These are phyloP conservation scores for Drosophila formosana DNA, from an alignment of 2,888 invertebrate species.

Conservation along the genomic window DNA sequence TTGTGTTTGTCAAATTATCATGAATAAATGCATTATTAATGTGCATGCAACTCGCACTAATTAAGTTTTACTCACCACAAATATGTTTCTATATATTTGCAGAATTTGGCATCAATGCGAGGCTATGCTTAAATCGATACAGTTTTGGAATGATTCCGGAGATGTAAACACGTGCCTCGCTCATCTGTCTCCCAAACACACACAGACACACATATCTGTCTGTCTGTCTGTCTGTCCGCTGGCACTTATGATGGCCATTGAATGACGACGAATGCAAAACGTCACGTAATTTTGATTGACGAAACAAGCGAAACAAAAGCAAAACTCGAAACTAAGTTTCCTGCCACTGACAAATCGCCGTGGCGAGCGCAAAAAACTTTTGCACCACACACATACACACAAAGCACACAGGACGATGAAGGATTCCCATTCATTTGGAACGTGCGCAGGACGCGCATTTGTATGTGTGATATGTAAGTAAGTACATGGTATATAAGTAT, in stretches of 20 bases:
- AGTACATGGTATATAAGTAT: slow-evolving; percentile 47
- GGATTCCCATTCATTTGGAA: slow-evolving; percentile 44
- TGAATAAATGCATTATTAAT: background rate
- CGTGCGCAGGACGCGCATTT: slow-evolving; percentile 43
- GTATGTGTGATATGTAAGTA: slow-evolving; percentile 20
- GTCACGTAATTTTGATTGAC: slow-evolving; percentile 80
- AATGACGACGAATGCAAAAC: slow-evolving; percentile 55
- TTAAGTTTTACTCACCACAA: background rate
- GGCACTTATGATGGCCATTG: slow-evolving; percentile 55
- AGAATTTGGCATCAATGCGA: background rate
- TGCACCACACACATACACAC: slow-evolving; percentile 34
- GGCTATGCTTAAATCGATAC: background rate
- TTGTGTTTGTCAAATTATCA: slow-evolving; percentile 1
- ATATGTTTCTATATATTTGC: background rate
- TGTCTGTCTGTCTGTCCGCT: slow-evolving; percentile 1
- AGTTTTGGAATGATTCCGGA: background rate
- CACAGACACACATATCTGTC: background rate
- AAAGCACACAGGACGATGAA: slow-evolving; percentile 24
- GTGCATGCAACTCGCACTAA: background rate
- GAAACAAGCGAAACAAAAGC: slow-evolving; percentile 63
- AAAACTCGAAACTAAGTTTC: slow-evolving; percentile 53
- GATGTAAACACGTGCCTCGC: slow-evolving; percentile 16
- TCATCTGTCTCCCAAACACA: slow-evolving; percentile 9
- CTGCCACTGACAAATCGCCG: slow-evolving; percentile 63
- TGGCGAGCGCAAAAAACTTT: slow-evolving; percentile 50